phyloP scores from a whole-genome alignment of 2,797 vertebrate species.

The Alexandromys oeconomus region DNA sequence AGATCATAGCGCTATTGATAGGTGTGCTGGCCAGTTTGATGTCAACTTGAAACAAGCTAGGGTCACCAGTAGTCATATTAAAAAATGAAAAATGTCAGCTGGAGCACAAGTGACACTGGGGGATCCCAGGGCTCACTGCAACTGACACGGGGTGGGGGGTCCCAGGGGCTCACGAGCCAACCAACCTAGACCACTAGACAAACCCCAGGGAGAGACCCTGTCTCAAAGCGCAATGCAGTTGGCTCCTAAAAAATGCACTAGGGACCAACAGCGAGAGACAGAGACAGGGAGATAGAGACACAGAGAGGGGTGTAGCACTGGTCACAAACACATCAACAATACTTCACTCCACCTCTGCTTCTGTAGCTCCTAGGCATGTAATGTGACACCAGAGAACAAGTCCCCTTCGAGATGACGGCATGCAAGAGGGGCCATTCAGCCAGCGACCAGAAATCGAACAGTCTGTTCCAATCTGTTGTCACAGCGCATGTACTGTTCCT shows the following conservation, averaged over 20 bases:
- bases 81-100: neutral
- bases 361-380: neutral
- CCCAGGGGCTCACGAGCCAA: neutral
- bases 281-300: neutral
- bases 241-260: neutral
- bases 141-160: neutral
- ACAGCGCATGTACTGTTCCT: conserved; percentile 53
- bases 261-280: neutral
- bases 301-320: neutral
- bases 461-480: conserved; percentile 49
- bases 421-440: neutral
- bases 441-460: neutral
- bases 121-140: neutral
- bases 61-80: neutral
- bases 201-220: neutral
- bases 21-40: neutral
- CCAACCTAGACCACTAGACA: too few relatives aligned
- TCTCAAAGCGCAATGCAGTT: neutral
- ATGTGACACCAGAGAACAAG: neutral
- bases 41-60: neutral
- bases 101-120: too few relatives aligned
- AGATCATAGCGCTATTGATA: neutral
- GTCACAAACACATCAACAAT: neutral
- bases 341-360: neutral
- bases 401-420: neutral